These are phyloP conservation scores for Calypte anna DNA, from an alignment of 2,113 vertebrate species.

Conservation along the genomic window DNA sequence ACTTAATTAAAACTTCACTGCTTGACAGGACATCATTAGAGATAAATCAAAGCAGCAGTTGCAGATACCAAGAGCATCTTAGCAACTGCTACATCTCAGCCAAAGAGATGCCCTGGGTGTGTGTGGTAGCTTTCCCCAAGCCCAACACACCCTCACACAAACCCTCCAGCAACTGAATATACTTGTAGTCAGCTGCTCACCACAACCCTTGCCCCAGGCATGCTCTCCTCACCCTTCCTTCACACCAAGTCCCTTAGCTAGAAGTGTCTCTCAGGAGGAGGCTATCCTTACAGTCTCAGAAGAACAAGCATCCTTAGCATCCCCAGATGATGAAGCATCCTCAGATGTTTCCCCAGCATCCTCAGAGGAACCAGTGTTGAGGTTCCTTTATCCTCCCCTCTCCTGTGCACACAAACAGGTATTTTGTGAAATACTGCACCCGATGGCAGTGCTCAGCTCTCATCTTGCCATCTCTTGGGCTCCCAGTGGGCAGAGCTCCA, in stretches of 20 bases:
- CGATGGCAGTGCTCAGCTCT: neutral
- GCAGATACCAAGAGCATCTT: fast-evolving
- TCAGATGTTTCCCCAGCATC: neutral
- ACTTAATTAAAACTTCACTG: fast-evolving
- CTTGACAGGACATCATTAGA: neutral
- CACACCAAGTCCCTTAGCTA: fast-evolving
- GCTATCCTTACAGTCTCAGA: neutral
- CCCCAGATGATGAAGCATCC: neutral
- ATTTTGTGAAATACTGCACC: fast-evolving
- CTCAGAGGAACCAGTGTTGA: neutral
- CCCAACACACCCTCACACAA: fast-evolving
- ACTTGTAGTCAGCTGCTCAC: fast-evolving
- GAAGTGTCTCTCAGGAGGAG: neutral
- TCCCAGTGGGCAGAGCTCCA: neutral
- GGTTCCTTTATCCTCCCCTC: fast-evolving
- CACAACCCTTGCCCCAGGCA: fast-evolving
- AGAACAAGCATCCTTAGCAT: neutral
- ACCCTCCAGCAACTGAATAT: fast-evolving
- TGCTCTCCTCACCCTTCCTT: neutral
- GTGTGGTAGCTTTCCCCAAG: fast-evolving
- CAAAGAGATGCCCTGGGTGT: neutral
- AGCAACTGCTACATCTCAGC: fast-evolving
- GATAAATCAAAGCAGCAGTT: neutral
- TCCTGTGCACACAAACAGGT: fast-evolving
- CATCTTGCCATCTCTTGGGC: neutral